Evolutionary conservation across 2,113 vertebrate genomes (phyloP).

Genomic region (Meriones unguiculatus): DNA sequence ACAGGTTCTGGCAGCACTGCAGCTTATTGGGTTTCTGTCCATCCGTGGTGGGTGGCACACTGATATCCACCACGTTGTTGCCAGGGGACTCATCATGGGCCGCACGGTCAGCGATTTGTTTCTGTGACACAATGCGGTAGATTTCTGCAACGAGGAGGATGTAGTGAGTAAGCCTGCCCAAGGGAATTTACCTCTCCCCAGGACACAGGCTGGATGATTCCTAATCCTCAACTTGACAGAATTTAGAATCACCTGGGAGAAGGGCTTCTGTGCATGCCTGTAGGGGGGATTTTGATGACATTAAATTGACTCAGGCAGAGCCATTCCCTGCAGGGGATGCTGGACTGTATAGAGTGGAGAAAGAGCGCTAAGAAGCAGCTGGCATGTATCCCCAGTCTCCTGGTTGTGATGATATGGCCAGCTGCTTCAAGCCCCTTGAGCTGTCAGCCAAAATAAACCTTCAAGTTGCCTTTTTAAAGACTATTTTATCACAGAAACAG

Average conservation of each 20-base stretch:
- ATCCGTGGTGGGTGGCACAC: constrained; percentile 95
- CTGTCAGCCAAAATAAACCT: not conserved
- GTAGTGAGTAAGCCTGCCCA: fast-evolving
- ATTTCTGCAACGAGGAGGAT: constrained; percentile 89
- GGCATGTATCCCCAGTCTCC: not conserved
- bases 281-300: not conserved
- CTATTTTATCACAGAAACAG: not conserved
- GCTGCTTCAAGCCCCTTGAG: not conserved
- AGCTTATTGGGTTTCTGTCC: constrained; percentile 97
- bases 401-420: not conserved
- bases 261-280: not conserved
- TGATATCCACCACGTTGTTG: constrained; percentile 99
- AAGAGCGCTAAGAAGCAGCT: not conserved
- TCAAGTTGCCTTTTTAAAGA: not conserved
- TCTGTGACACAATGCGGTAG: constrained; percentile 98
- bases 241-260: not conserved
- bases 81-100: constrained; percentile 96
- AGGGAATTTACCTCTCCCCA: fast-evolving
- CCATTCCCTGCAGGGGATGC: not conserved
- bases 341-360: not conserved
- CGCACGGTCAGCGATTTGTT: constrained; percentile 96
- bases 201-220: not conserved
- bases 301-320: not conserved
- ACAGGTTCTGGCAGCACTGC: constrained; percentile 98
- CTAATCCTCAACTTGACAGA: not conserved